phyloP scores from a whole-genome alignment of 2,888 invertebrate genomes.

The Micropterix aruncella region DNA sequence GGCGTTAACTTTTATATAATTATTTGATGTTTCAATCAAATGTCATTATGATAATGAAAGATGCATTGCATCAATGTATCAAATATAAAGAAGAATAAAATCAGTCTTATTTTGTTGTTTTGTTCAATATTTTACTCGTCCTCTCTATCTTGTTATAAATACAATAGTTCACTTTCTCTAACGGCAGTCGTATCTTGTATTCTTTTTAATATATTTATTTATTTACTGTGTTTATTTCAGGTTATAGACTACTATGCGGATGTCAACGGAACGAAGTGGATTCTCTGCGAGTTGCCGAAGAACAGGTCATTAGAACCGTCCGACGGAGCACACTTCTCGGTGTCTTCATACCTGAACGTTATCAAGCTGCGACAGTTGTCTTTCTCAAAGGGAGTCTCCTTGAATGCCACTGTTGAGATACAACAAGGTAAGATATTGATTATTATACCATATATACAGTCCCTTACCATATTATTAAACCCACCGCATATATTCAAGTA shows the following conservation, averaged over 20 bases:
- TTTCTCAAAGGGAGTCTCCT: slow-evolving; percentile 25
- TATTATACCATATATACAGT: too few species aligned
- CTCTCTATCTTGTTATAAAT: too few species aligned
- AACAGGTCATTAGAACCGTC: slow-evolving; percentile 18
- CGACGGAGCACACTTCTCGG: slow-evolving; percentile 22
- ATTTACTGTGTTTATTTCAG: slow-evolving; percentile 18
- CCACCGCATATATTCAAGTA: too few species aligned
- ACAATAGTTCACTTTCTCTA: too few species aligned
- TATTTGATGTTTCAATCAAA: background rate
- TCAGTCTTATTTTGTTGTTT: too few species aligned
- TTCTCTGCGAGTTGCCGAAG: slow-evolving; percentile 38
- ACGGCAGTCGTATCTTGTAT: too few species aligned
- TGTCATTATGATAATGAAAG: too few species aligned
- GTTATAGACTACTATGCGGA: slow-evolving; percentile 57
- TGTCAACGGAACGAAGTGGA: slow-evolving; percentile 55
- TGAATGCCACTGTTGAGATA: slow-evolving; percentile 49
- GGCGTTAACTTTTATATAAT: too few species aligned
- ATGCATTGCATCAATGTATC: too few species aligned
- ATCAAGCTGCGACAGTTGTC: slow-evolving; percentile 42
- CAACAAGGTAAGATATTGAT: slow-evolving; percentile 37
- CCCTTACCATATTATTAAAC: too few species aligned
- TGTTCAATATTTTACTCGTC: too few species aligned
- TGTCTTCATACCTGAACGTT: slow-evolving; percentile 49
- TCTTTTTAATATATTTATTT: slow-evolving; percentile 2
- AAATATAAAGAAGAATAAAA: too few species aligned